Base-by-base conservation (phyloP, 2,113 vertebrate species). In the Rallus limicola region DNA sequence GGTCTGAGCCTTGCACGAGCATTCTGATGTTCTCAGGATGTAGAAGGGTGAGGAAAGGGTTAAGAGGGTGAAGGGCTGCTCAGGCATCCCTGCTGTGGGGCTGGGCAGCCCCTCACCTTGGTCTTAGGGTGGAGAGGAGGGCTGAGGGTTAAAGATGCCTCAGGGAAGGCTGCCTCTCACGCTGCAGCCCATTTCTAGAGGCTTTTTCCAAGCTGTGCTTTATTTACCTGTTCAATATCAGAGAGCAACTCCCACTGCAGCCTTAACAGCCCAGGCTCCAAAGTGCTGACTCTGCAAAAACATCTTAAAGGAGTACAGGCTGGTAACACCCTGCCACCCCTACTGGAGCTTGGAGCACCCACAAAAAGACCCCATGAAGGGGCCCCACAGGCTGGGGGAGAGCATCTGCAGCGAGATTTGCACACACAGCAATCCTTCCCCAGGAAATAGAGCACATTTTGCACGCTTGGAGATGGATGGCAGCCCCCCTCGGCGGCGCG, bases 141-240 rank as follows among this genome's bases (percentile, higher is more conserved):
- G 64, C 59, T 53, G 10, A 0, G 25, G 60, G 80, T 77, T 92
- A 93, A 96, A 68, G 71, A 75, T 65, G 25, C 87, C 88, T 80
- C 42, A 2, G 72, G 92, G 94, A 93, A 72, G 52, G 82, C 56
- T 75, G 50, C 44, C 36, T 86, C 3, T 0, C 56, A 26, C 7
- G 2, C 42, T 16, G 36, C 72, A 76, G 44, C 24, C 77, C 82
- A 31, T 93, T 95, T 95, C 86, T 48, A 72, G 38, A 84, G 64
- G 93, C 58, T 93, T 94, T 48, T 91, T 36, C 91, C 82, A 58
- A 91, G 95, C 90, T 16, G 2, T 72, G 65, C 92, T 95, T 97
- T 97, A 92, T 96, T 97, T 95, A 89, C 97, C 96, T 95, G 95
- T 33, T 95, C 95, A 91, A 88, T 93, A 96, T 85, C 94, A 36